Conservation (phyloP, 2,113 vertebrate genomes). For the Mungos mungo region DNA sequence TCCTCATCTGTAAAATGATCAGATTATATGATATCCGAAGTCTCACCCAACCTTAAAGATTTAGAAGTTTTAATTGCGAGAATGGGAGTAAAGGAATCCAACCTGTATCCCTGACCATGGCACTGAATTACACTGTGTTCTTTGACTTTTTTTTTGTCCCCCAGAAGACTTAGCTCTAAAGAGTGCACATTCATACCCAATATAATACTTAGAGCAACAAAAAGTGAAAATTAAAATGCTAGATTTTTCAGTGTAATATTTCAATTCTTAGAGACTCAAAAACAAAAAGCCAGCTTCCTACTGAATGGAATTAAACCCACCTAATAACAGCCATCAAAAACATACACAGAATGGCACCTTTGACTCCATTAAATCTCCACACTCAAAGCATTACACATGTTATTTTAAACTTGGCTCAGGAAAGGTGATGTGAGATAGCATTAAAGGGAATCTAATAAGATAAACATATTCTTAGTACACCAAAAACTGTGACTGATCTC, state of each 20-base stretch:
- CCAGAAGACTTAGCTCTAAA: background rate
- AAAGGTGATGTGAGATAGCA: background rate
- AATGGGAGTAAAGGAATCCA: background rate
- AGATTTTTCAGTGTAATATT: background rate
- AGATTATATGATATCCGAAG: background rate
- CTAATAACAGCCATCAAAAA: background rate
- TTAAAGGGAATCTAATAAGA: constrained; percentile 46
- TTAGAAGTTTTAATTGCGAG: background rate
- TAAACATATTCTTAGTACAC: constrained; percentile 4
- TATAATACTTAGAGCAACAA: background rate
- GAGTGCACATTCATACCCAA: background rate
- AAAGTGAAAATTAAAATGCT: background rate
- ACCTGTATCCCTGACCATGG: background rate
- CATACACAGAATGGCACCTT: background rate
- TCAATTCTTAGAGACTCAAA: background rate
- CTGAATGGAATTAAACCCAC: background rate
- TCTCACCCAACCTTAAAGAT: background rate
- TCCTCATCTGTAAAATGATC: background rate
- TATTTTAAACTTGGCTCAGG: background rate
- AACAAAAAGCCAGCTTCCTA: background rate
- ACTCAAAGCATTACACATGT: background rate
- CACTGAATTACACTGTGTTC: background rate
- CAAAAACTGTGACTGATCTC: constrained; percentile 38
- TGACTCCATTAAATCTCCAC: background rate
- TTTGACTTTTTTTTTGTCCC: background rate